phyloP scores from a whole-genome alignment of 2,888 invertebrate genomes.

The Elegia similella region DNA sequence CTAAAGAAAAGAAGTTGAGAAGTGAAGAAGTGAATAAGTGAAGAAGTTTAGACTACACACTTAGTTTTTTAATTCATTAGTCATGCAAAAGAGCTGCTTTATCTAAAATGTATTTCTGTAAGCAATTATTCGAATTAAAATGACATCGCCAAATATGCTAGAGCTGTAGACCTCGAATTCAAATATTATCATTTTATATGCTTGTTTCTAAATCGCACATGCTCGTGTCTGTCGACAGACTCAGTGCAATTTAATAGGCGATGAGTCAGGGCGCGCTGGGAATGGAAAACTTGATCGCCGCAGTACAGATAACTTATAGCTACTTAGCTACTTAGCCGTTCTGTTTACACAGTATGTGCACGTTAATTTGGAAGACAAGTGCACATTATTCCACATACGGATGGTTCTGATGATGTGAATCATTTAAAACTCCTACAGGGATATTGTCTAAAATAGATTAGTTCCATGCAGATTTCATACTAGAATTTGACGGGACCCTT shows the following conservation, averaged over 20 bases:
- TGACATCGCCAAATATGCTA: background rate
- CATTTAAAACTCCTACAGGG: too few relatives aligned
- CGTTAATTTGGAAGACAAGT: background rate
- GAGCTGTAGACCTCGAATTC: background rate
- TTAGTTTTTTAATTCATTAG: too few relatives aligned
- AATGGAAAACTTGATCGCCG: background rate
- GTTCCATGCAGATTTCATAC: too few relatives aligned
- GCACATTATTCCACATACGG: background rate
- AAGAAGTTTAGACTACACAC: too few relatives aligned
- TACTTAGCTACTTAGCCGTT: too few relatives aligned
- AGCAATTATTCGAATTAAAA: too few relatives aligned
- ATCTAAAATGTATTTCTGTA: too few relatives aligned
- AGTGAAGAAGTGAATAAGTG: too few relatives aligned
- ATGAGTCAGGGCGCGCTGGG: conserved; percentile 4
- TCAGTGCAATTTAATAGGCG: background rate
- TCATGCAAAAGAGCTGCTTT: too few relatives aligned
- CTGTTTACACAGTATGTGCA: background rate
- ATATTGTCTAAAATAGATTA: too few relatives aligned
- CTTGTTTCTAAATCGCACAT: background rate
- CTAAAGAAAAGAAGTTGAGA: too few relatives aligned
- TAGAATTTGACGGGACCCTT: too few relatives aligned
- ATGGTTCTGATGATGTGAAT: background rate
- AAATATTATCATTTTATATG: background rate
- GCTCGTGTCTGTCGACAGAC: background rate
- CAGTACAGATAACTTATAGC: background rate